Evolutionary conservation across 2,113 vertebrate genomes (phyloP).

Genomic region (Hypocryptadius cinnamomeus): DNA sequence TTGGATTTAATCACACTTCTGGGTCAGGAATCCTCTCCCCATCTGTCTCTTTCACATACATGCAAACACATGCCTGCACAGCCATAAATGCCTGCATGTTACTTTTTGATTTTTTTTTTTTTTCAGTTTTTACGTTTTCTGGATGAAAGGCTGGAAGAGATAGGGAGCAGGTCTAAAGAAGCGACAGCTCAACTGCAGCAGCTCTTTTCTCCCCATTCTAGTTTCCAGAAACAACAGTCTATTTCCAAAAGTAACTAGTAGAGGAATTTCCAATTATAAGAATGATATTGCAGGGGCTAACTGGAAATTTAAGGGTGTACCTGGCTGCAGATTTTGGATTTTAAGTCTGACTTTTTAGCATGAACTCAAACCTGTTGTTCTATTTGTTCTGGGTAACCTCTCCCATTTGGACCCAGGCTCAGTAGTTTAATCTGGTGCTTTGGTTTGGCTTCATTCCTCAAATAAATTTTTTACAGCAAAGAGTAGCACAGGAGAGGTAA

Average conservation of each 20-base stretch:
- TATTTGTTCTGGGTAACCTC: neutral
- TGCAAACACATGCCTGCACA: neutral
- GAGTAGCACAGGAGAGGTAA: neutral
- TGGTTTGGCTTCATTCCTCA: neutral
- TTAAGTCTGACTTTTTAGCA: neutral
- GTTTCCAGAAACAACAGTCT: neutral
- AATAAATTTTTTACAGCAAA: neutral
- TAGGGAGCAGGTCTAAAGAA: neutral
- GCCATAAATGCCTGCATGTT: neutral
- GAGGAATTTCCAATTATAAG: neutral
- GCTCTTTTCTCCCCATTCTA: neutral
- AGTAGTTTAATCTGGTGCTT: neutral
- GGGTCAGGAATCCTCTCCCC: neutral
- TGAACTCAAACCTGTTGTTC: neutral
- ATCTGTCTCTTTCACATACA: constrained; percentile 15
- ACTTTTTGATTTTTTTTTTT: neutral
- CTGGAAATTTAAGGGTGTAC: neutral
- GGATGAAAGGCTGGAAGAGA: neutral
- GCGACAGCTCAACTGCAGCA: neutral
- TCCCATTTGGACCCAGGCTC: neutral
- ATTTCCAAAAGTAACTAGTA: neutral
- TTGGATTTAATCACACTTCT: constrained; percentile 57
- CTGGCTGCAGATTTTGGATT: neutral
- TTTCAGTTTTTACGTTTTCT: neutral
- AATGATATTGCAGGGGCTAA: neutral